Evolutionary conservation across 2,113 vertebrate species (phyloP), one percentile per base, ranked within the genome.

Genomic region (Phyllostomus discolor): DNA sequence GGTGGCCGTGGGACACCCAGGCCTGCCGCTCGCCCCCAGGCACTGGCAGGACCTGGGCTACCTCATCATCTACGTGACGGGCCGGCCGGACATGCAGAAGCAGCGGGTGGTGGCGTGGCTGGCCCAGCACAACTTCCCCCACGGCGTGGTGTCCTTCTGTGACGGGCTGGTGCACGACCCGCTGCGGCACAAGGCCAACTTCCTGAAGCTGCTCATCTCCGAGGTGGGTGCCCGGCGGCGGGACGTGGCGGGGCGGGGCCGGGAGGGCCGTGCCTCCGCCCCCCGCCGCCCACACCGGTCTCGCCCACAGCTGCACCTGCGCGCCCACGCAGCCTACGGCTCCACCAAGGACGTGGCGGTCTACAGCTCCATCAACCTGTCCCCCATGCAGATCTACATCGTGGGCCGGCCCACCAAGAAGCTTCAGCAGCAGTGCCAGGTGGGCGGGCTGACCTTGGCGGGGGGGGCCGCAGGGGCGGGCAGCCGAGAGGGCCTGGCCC

Each of bases 31-130:
- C 79, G 6, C 73, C 67, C 24, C 7, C 82, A 99, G 99, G 97
- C 99, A 99, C 99, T 99, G 99, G 99, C 99, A 99, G 98, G 99
- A 99, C 98, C 97, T 99, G 70, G 99, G 99, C 98, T 99, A 99
- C 98, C 97, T 99, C 98, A 99, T 99, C 38, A 99, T 99, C 92
- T 99, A 99, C 0, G 99, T 99, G 95, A 99, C 99, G 0, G 99
- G 99, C 66, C 99, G 99, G 50, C 99, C 99, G 0, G 99, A 99
- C 99, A 99, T 99, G 99, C 99, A 99, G 98, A 99, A 99, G 99
- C 99, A 99, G 98, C 99, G 99, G 17, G 99, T 99, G 98, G 99
- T 99, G 81, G 99, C 99, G 0, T 99, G 99, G 99, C 99, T 99
- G 78, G 99, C 99, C 43, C 99, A 99, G 98, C 99, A 99, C 98